These are phyloP conservation scores for Cosmorhoe ocellata DNA, from an alignment of 2,888 invertebrate species.

Conservation along the genomic window DNA sequence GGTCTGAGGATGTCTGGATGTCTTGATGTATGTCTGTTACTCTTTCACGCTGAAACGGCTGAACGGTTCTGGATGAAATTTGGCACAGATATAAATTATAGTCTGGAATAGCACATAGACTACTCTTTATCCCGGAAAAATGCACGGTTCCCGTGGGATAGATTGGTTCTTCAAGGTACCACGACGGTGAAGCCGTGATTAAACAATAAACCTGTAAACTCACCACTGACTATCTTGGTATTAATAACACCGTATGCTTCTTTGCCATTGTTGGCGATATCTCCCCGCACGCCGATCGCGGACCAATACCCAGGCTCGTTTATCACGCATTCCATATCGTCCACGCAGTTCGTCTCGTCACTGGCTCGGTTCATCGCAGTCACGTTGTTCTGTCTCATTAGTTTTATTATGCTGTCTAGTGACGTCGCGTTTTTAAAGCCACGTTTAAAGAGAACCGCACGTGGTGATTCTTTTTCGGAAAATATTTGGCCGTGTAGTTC, in stretches of 20 bases:
- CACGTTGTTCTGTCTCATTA: conserved; percentile 71
- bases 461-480: conserved; percentile 63
- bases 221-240: conserved; percentile 77
- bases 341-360: conserved; percentile 48
- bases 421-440: conserved; percentile 68
- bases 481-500: conserved; percentile 59
- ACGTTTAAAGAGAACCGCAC: conserved; percentile 61
- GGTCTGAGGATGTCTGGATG: too few species aligned
- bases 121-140: too few species aligned
- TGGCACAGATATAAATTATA: too few species aligned
- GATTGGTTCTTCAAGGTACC: too few species aligned
- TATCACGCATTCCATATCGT: conserved; percentile 52
- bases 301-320: conserved; percentile 58
- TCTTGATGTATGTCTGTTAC: too few species aligned
- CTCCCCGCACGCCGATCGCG: conserved; percentile 65
- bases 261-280: conserved; percentile 53
- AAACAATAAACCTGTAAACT: conserved; percentile 35
- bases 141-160: too few species aligned
- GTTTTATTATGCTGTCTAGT: conserved; percentile 57
- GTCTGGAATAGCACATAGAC: too few species aligned
- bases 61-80: too few species aligned
- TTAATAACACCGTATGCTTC: conserved; percentile 80
- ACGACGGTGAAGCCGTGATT: too few species aligned
- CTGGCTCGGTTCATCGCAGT: conserved; percentile 53
- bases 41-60: too few species aligned